These are phyloP conservation scores for Ischnura elegans DNA, from an alignment of 2,888 invertebrate species.

Conservation along the genomic window DNA sequence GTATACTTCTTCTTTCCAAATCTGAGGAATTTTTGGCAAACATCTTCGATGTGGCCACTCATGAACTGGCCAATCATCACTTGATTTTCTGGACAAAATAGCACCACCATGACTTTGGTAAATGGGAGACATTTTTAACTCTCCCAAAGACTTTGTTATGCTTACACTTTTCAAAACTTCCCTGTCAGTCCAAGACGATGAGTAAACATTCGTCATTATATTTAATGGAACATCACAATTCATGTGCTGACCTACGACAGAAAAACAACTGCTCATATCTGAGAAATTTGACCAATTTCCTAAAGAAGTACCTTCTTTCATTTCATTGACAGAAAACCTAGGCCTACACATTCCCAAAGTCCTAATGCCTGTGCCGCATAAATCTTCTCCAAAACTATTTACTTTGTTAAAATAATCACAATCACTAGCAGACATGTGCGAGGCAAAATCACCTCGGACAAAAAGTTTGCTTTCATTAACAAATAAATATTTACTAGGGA, in stretches of 20 bases:
- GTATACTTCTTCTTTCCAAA: constrained; percentile 47
- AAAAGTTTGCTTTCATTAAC: constrained; percentile 41
- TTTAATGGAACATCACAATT: background rate
- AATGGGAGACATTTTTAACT: constrained; percentile 37
- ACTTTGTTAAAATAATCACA: constrained; percentile 22
- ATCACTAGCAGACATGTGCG: background rate
- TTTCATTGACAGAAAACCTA: constrained; percentile 23
- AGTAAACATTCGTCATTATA: constrained; percentile 19
- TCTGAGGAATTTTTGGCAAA: constrained; percentile 55
- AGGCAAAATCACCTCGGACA: background rate
- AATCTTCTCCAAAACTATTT: constrained; percentile 57
- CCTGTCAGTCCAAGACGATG: background rate
- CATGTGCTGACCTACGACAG: background rate
- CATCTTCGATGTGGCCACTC: constrained; percentile 52
- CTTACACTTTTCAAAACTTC: background rate
- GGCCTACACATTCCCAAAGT: constrained; percentile 15
- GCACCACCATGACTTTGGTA: constrained; percentile 39
- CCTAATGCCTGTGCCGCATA: background rate
- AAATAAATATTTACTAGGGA: background rate
- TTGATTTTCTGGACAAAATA: constrained; percentile 11
- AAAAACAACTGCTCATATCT: constrained; percentile 23
- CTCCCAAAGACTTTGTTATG: background rate
- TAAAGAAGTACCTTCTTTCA: background rate
- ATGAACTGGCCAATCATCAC: constrained; percentile 41
- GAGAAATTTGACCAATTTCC: constrained; percentile 42